phyloP scores from a whole-genome alignment of 2,797 vertebrate species.

The Oreochromis mossambicus region DNA sequence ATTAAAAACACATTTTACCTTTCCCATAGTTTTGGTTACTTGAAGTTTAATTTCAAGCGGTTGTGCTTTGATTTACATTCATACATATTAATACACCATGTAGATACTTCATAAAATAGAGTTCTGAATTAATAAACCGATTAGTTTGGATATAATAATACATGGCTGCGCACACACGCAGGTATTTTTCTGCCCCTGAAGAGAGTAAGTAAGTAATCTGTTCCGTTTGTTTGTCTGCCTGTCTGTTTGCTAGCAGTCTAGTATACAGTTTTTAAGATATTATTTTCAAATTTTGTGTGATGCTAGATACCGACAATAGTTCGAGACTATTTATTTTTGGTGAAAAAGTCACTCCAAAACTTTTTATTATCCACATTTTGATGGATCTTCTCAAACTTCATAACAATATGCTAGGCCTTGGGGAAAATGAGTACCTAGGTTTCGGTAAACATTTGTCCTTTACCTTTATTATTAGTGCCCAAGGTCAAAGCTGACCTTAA shows the following conservation, averaged over 20 bases:
- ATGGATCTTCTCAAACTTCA: not conserved
- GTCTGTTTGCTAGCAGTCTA: not conserved
- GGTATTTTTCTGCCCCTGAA: not conserved
- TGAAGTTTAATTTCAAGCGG: not conserved
- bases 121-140: not conserved
- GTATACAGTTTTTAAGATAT: not conserved
- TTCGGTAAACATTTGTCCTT: not conserved
- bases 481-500: not conserved
- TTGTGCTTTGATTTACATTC: not conserved
- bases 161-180: not conserved
- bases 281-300: not conserved
- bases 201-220: not conserved
- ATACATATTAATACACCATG: not conserved
- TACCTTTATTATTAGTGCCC: not conserved
- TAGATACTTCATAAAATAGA: not conserved
- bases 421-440: not conserved
- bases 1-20: not conserved
- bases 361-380: not conserved
- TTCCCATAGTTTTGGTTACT: not conserved
- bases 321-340: not conserved
- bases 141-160: not conserved
- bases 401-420: not conserved
- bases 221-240: not conserved
- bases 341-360: not conserved
- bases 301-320: not conserved